phyloP scores from a whole-genome alignment of 1,140 invertebrate species.

The Triops cancriformis region DNA sequence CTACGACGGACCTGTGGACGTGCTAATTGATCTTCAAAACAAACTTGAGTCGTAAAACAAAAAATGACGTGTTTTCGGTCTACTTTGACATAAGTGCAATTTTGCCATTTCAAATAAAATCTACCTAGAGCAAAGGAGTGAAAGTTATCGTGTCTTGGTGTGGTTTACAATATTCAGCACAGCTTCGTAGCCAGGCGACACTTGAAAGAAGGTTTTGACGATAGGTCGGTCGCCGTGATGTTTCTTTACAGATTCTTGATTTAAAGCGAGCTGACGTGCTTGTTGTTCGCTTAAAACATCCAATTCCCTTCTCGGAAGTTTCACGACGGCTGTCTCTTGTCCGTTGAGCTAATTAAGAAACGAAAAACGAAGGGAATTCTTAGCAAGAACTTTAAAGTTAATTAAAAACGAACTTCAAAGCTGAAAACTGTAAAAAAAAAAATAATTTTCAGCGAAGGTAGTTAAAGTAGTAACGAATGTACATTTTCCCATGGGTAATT shows the following conservation, averaged over 20 bases:
- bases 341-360: slow-evolving; percentile 46
- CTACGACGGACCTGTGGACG: slow-evolving; percentile 44
- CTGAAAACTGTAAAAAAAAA: too few relatives aligned
- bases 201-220: slow-evolving; percentile 20
- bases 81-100: background rate
- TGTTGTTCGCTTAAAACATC: slow-evolving; percentile 46
- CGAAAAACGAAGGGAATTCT: slow-evolving; percentile 21
- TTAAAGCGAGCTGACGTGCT: slow-evolving; percentile 46
- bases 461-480: too few relatives aligned
- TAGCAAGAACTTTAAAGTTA: background rate
- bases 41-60: background rate
- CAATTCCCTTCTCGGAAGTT: slow-evolving; percentile 44
- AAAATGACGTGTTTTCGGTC: background rate
- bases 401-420: too few relatives aligned
- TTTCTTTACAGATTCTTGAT: slow-evolving; percentile 34
- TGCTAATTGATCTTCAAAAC: slow-evolving; percentile 33
- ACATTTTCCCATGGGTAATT: too few relatives aligned
- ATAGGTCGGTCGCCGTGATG: slow-evolving; percentile 18
- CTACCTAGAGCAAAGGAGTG: background rate
- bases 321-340: slow-evolving; percentile 43
- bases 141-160: slow-evolving; percentile 21
- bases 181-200: slow-evolving; percentile 15
- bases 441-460: too few relatives aligned
- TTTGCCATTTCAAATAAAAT: background rate
- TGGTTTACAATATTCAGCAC: slow-evolving; percentile 16